phyloP scores from a whole-genome alignment of 2,888 invertebrate species.

The Heliconius hortense region DNA sequence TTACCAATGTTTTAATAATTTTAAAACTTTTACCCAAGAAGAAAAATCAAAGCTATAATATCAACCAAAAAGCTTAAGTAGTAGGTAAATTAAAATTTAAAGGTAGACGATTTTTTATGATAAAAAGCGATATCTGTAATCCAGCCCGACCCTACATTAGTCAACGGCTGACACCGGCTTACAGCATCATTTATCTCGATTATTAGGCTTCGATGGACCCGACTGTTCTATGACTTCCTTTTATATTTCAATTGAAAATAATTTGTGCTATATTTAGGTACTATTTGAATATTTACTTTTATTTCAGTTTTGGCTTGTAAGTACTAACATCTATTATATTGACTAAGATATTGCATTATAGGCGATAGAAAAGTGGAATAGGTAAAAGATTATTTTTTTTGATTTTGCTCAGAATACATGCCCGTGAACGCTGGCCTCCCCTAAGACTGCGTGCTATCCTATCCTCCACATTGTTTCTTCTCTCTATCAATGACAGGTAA shows the following conservation, averaged over 20 bases:
- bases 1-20: background rate
- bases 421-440: too few species aligned
- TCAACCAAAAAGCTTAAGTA: background rate
- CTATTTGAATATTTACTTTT: background rate
- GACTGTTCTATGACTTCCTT: constrained; percentile 30
- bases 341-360: background rate
- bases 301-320: background rate
- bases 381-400: too few species aligned
- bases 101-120: background rate
- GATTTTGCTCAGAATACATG: too few species aligned
- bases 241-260: background rate
- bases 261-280: background rate
- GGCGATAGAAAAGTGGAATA: background rate
- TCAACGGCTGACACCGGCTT: constrained; percentile 49
- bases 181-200: constrained; percentile 54
- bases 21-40: background rate
- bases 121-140: constrained; percentile 20
- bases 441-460: too few species aligned
- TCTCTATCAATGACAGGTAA: too few species aligned
- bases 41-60: background rate
- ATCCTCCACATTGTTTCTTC: too few species aligned
- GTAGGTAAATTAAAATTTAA: constrained; percentile 13
- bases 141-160: constrained; percentile 45
- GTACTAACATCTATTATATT: background rate
- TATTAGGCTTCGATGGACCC: constrained; percentile 47